Conservation (phyloP, 2,113 vertebrate genomes). For the Greenwoodochromis staneri region DNA sequence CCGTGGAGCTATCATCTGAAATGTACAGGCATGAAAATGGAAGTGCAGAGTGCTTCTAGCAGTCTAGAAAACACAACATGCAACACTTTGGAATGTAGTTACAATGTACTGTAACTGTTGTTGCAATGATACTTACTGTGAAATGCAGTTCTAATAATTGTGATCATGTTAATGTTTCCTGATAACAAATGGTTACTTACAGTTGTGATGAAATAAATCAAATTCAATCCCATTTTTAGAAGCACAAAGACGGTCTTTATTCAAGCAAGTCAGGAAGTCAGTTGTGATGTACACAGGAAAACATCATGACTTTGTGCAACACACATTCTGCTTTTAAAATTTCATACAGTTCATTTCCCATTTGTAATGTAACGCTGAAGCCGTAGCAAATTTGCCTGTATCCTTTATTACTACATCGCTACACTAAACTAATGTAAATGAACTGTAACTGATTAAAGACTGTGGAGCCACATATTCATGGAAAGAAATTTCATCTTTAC, state of each 20-base stretch:
- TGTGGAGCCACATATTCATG: not conserved
- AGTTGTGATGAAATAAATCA: not conserved
- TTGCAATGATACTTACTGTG: not conserved
- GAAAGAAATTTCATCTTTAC: not conserved
- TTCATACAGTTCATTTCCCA: not conserved
- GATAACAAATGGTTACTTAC: not conserved
- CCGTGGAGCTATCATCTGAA: not conserved
- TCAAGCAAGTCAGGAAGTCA: not conserved
- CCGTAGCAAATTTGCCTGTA: not conserved
- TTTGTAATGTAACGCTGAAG: not conserved
- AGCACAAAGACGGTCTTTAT: not conserved
- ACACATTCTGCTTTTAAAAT: not conserved
- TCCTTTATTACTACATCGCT: not conserved
- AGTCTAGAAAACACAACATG: not conserved
- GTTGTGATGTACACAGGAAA: not conserved
- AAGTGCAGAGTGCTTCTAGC: not conserved
- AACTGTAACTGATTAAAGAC: not conserved
- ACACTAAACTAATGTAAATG: not conserved
- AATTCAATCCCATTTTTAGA: not conserved
- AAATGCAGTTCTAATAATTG: not conserved
- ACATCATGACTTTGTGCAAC: no score
- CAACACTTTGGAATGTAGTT: rapidly evolving
- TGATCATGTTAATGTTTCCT: not conserved
- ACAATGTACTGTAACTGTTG: not conserved
- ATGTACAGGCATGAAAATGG: not conserved